Conservation (phyloP, 2,797 vertebrate genomes). For the Sebastolobus alascanus region DNA sequence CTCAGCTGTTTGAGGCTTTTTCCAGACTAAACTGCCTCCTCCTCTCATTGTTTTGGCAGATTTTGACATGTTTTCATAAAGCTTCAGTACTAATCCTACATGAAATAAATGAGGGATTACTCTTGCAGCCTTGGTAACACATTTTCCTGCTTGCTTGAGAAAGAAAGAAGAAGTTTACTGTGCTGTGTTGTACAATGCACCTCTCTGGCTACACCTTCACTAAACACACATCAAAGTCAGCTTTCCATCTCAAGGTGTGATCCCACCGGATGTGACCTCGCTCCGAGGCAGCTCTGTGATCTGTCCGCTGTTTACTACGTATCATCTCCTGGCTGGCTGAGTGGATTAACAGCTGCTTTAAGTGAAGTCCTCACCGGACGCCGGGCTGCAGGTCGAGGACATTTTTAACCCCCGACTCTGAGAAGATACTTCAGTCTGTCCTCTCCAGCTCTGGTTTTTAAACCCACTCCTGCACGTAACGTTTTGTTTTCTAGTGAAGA, state of each 20-base stretch:
- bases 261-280: constrained; percentile 16
- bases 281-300: neutral
- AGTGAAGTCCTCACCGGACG: constrained; percentile 19
- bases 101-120: constrained; percentile 26
- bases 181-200: neutral
- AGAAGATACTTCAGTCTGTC: neutral
- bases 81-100: constrained; percentile 11
- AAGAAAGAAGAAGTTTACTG: neutral
- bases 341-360: constrained; percentile 30
- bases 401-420: neutral
- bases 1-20: neutral
- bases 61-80: neutral
- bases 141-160: neutral
- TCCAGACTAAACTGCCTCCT: neutral
- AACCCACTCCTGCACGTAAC: neutral
- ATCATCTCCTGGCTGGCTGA: neutral
- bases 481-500: too few relatives aligned
- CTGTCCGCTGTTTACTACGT: neutral
- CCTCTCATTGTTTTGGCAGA: neutral
- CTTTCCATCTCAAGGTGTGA: constrained; percentile 27
- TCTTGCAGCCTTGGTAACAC: neutral
- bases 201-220: neutral
- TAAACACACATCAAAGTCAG: neutral
- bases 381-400: constrained; percentile 6
- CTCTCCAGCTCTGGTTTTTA: neutral